These are phyloP conservation scores for Temnothorax ravouxi DNA, from an alignment of 2,888 invertebrate species.

Conservation along the genomic window DNA sequence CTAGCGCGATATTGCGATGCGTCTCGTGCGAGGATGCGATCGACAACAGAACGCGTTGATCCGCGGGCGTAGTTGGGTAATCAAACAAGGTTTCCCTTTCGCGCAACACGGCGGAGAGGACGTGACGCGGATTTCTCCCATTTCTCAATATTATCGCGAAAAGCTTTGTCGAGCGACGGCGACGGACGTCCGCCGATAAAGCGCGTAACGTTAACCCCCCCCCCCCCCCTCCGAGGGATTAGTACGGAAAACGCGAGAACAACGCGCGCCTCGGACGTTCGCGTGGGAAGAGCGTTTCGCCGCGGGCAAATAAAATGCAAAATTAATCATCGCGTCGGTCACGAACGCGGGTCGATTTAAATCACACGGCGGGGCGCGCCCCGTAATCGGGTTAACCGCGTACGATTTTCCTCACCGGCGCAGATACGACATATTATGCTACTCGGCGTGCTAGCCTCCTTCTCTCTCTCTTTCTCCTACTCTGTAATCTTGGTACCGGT, in stretches of 20 bases:
- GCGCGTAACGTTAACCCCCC: slow-evolving; percentile 24
- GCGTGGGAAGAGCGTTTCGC: slow-evolving; percentile 46
- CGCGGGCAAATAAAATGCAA: slow-evolving; percentile 53
- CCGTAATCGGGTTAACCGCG: slow-evolving; percentile 62
- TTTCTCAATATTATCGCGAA: slow-evolving; percentile 19
- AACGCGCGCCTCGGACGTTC: not conserved
- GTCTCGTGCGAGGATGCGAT: not conserved
- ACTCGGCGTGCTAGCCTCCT: slow-evolving; percentile 7
- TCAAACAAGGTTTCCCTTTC: slow-evolving; percentile 1
- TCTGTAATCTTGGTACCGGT: slow-evolving; percentile 70
- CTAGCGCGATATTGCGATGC: slow-evolving; percentile 24
- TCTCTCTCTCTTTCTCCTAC: not conserved
- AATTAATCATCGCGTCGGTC: slow-evolving; percentile 52
- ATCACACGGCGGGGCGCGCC: slow-evolving; percentile 39
- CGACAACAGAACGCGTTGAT: not conserved
- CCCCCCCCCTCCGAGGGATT: not conserved
- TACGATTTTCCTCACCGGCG: slow-evolving; percentile 38
- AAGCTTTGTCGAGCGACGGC: too few relatives aligned
- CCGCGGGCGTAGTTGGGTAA: slow-evolving; percentile 16
- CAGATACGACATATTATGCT: slow-evolving; percentile 41
- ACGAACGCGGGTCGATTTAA: slow-evolving; percentile 50
- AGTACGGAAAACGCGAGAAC: not conserved
- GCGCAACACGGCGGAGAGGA: not conserved
- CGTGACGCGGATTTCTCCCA: not conserved
- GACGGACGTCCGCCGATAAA: slow-evolving; percentile 19